Evolutionary conservation across 2,797 vertebrate genomes (phyloP), one percentile per base, ranked within the genome.

Genomic region (Brachyalestes nurse): DNA sequence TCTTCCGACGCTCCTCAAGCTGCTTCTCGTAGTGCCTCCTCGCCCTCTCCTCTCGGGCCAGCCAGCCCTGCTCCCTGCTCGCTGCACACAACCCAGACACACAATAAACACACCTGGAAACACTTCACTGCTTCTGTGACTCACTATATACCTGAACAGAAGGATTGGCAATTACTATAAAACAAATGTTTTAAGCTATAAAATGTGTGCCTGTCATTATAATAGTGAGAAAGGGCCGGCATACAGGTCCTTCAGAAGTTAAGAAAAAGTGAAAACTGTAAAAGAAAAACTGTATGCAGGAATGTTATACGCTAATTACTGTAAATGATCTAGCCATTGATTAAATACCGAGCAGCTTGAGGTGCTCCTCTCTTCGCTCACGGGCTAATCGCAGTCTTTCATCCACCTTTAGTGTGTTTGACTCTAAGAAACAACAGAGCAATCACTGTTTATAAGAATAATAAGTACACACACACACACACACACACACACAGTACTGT

Each of bases 321-420:
- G 21, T 7, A 21, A 60, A 23, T 23, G 4, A 21, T 21, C 34
- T 38, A 6, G 4, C 12, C 14, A 17, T 2, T 14, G 25, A 64
- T 34, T 40, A 19, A 65, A 65, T 93, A 99, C 97, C 97, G 6
- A 97, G 89, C 78, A 95, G 87, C 82, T 94, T 97, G 76, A 96
- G 95, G 8, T 94, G 87, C 82, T 96, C 95, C 70, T 96, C 96
- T 84, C 97, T 93, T 62, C 97, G 90, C 84, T 98, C 95, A 49
- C 95, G 91, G 3, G 97, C 97, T 45, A 98, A 93, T 23, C 94
- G 94, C 84, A 98, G 94, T 77, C 97, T 94, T 86, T 99, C 96
- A 8, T 98, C 96, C 38, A 97, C 90, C 62, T 93, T 97, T 1
- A 91, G 89, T 78, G 93, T 84, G 58, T 92, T 91, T 0, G 91